Base-by-base conservation (phyloP, 2,113 vertebrate genomes). In the Sinocyclocheilus anophthalmus region DNA sequence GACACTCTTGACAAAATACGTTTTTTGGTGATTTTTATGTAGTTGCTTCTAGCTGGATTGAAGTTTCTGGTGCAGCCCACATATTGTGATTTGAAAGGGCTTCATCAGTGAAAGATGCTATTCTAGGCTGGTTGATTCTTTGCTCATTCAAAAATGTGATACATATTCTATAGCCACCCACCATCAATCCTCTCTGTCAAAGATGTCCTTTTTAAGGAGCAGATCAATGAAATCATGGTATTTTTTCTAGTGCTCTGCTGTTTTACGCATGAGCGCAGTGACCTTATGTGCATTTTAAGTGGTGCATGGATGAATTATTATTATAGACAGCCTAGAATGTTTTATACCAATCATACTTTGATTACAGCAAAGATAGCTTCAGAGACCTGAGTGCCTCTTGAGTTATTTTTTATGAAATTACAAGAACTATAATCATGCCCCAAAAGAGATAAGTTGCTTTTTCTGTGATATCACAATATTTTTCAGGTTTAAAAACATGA, bases 321-420 rank as follows among this genome's bases (percentile, higher is more conserved):
- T 65, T 81, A 48, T 65, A 48, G 59, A 5, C 8, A 20, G 39
- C 30, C 57, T 45, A 39, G 22, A 42, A 1, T 79, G 9, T 39
- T 80, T n/a, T 13, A n/a, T n/a, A 79, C 37, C 11, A 45, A 24
- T 80, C 37, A 8, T 80, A 63, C 57, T 63, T 42, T 63, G 57
- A 63, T 80, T 80, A 63, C 13, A 45, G 76, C 11, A 7, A 59
- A 59, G 26, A 75, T 14, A 14, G 55, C 77, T 24, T 53, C 18
- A 79, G 33, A 80, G 33, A 42, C 57, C 63, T 42, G 33, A 61
- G 12, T 42, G 33, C 22, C 12, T 42, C 57, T 80, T 63, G 33
- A 61, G 55, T n/a, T 63, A 45, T 45, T 45, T 45, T 45, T 45
- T 45, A 63, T 63, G 77, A 80, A 80, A 63, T 63, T 24, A 63